A percentile compares a stretch with the other conserved stretches of the same genome.
phyloP scores from a whole-genome alignment of 2,888 invertebrate genomes.

The Muschampia plurimacula region DNA sequence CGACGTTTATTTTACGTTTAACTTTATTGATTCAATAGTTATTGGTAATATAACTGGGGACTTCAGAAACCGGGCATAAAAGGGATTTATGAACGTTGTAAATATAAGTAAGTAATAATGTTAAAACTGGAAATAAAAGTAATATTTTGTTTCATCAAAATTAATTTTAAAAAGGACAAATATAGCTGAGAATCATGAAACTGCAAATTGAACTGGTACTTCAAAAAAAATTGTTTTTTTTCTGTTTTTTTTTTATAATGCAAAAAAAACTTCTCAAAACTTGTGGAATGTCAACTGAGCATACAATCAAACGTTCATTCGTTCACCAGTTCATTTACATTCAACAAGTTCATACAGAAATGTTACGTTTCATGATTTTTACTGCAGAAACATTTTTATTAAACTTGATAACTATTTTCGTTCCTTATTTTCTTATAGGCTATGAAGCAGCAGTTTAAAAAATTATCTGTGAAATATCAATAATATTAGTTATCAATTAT shows the following conservation, averaged over 20 bases:
- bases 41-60: too few species aligned
- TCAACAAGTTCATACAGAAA: background rate
- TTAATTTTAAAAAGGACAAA: too few species aligned
- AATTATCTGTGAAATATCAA: too few species aligned
- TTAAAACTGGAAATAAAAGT: too few species aligned
- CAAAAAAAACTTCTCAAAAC: background rate
- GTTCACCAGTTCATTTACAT: slow-evolving; percentile 1
- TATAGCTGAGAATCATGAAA: too few species aligned
- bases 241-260: background rate
- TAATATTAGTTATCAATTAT: background rate
- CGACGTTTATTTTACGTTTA: too few species aligned
- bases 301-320: background rate
- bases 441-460: background rate
- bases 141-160: too few species aligned
- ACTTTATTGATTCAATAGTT: too few species aligned
- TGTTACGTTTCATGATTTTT: background rate
- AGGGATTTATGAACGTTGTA: too few species aligned
- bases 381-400: background rate
- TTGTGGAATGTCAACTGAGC: slow-evolving; percentile 1
- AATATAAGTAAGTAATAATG: too few species aligned
- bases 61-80: too few species aligned
- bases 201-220: too few species aligned
- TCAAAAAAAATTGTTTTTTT: background rate
- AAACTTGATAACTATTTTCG: background rate
- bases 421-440: background rate